Conservation (phyloP, 2,113 vertebrate species). For the Corapipo altera region DNA sequence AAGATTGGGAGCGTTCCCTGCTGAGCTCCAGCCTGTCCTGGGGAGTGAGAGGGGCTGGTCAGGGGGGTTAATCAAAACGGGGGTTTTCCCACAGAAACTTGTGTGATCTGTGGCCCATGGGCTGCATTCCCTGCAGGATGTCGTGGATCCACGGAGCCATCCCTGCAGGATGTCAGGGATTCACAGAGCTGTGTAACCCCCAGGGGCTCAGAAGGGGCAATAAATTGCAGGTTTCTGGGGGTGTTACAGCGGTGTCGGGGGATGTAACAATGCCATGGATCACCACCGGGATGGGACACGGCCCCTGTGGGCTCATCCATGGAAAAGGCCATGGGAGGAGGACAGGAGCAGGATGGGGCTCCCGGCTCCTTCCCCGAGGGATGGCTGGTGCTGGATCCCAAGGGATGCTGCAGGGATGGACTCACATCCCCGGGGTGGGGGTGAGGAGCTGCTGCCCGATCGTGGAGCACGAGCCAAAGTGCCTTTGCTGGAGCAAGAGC, state of each 20-base stretch:
- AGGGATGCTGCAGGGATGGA: background rate
- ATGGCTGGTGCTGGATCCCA: accelerated
- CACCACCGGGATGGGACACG: background rate
- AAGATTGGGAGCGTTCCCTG: background rate
- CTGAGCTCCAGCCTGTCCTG: background rate
- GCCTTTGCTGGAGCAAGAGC: slow-evolving; percentile 10
- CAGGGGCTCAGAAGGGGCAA: background rate
- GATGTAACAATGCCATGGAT: background rate
- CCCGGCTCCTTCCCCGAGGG: background rate
- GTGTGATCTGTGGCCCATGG: accelerated
- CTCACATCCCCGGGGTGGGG: background rate
- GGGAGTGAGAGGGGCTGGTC: background rate
- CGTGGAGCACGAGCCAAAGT: background rate
- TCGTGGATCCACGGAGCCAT: accelerated
- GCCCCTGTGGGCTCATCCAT: accelerated
- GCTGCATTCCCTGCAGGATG: accelerated
- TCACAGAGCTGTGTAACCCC: background rate
- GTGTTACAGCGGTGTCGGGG: background rate
- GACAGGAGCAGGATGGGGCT: accelerated
- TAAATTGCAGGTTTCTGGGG: background rate
- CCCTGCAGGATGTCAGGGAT: accelerated
- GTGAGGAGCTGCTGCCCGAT: background rate
- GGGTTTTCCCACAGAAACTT: background rate
- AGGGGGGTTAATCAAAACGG: accelerated
- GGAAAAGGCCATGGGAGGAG: background rate